Evolutionary conservation across 2,888 invertebrate genomes (phyloP), one percentile per base, ranked within the genome.

Genomic region (Baccha elongata): DNA sequence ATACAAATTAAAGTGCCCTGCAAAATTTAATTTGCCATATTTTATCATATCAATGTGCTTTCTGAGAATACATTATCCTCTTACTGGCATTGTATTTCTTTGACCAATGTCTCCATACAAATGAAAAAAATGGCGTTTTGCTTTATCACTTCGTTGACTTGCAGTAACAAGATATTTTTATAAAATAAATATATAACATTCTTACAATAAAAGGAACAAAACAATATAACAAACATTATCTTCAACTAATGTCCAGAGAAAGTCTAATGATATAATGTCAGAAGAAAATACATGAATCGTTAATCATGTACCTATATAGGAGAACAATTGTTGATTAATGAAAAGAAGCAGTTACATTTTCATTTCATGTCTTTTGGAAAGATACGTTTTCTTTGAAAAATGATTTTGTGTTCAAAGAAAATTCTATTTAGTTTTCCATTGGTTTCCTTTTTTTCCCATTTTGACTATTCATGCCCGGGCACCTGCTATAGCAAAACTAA

Each of bases 281-380:
- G 21, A 53, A 1, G 58, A 3, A 44, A 17, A 40, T 19, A 58
- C 21, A 58, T 40, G 40, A 40, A 58, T 58, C 58, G 58, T 58
- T 58, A 58, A 58, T 58, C 58, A 58, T 58, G 58, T 15, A 58
- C 58, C 58, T 23, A 29, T 17, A n/a, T 40, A 29, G 1, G 40
- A 23, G 58, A 58, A 58, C 58, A 58, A 58, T 58, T 58, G 40
- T 40, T 58, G 58, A 58, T 58, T 58, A 58, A 58, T 58, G 58
- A 58, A 58, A 58, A 40, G 10, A 6, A 58, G 23, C 58, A 58
- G 58, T 58, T 58, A 58, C 58, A 58, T 40, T n/a, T 40, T 23
- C 40, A 40, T 53, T 53, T 21, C 40, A 58, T 58, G 40, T 58
- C 29, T 40, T 26, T 23, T 11, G 0, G 0, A 58, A 58, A 15